Conservation (phyloP, 2,888 invertebrate species). For the Himalopsyche anomala region DNA sequence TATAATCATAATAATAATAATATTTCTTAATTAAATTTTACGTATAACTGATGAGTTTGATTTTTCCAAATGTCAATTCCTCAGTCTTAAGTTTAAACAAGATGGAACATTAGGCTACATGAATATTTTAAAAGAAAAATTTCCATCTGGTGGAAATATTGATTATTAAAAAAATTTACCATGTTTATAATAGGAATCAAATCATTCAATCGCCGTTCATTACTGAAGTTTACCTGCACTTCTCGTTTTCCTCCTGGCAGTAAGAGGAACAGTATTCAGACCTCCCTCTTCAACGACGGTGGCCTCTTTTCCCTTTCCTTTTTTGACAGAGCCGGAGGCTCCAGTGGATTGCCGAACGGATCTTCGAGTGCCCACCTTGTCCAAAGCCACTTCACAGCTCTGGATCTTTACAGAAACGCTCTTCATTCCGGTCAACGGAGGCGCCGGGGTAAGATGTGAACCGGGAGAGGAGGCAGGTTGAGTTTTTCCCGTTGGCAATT, state of each 20-base stretch:
- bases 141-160: too few relatives aligned
- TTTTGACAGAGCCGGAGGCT: conserved; percentile 56
- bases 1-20: too few relatives aligned
- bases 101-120: too few relatives aligned
- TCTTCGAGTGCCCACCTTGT: conserved; percentile 77
- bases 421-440: conserved; percentile 56
- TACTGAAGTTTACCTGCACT: conserved; percentile 78
- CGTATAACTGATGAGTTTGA: too few relatives aligned
- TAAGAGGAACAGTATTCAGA: conserved; percentile 68
- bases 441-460: conserved; percentile 8
- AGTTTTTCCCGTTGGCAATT: conserved; percentile 64
- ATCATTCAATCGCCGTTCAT: conserved; percentile 13
- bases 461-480: conserved; percentile 46
- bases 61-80: too few relatives aligned
- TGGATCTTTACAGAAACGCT: conserved; percentile 66
- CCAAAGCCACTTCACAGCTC: conserved; percentile 68
- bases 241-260: conserved; percentile 80
- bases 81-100: too few relatives aligned
- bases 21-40: too few relatives aligned
- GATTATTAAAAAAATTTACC: too few relatives aligned
- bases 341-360: conserved; percentile 74
- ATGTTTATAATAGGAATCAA: neutral
- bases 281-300: conserved; percentile 66
- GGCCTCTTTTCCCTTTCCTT: conserved; percentile 67
- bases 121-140: too few relatives aligned